phyloP scores from a whole-genome alignment of 1,140 invertebrate species.

The Parapsyche elsis region DNA sequence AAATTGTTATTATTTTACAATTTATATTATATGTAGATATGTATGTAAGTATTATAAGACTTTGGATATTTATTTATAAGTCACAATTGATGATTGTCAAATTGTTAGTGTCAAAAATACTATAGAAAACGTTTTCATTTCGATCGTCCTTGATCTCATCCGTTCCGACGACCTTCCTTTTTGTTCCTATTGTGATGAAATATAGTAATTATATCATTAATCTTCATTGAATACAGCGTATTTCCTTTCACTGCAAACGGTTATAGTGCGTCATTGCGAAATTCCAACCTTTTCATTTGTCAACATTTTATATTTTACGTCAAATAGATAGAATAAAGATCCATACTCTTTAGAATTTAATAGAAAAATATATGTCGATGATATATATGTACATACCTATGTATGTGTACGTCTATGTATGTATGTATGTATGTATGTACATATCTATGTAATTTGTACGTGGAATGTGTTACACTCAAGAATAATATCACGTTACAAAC shows the following conservation, averaged over 20 bases:
- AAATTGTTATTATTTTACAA: no score
- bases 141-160: no score
- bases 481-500: slow-evolving; percentile 4
- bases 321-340: neutral
- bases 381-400: neutral
- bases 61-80: no score
- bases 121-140: no score
- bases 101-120: no score
- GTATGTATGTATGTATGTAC: neutral
- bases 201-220: neutral
- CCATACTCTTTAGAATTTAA: neutral
- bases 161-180: no score
- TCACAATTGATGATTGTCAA: no score
- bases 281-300: neutral
- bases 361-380: neutral
- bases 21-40: no score
- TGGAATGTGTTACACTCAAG: neutral
- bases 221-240: neutral
- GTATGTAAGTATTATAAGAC: no score
- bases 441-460: neutral
- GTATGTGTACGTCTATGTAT: neutral
- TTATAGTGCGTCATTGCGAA: neutral
- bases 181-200: no score
- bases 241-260: neutral
- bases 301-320: neutral